Evolutionary conservation across 2,888 invertebrate genomes (phyloP).

Genomic region (Drosophila trichaetosa): DNA sequence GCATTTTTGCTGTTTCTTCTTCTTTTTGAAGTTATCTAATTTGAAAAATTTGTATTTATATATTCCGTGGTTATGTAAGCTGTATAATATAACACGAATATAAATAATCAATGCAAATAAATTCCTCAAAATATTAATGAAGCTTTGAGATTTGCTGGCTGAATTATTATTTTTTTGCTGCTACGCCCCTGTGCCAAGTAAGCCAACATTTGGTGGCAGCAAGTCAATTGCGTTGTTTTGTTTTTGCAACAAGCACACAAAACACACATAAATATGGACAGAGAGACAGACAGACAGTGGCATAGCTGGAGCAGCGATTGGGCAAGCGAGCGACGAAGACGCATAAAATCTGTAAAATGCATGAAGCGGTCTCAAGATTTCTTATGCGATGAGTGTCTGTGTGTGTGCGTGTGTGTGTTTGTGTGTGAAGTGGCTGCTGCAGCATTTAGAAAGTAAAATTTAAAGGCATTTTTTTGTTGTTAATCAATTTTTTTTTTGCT

Average conservation of each 20-base stretch:
- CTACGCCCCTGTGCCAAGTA: constrained; percentile 40
- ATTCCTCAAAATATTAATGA: neutral
- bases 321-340: constrained; percentile 60
- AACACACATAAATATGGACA: constrained; percentile 16
- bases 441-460: constrained; percentile 76
- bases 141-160: neutral
- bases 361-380: constrained; percentile 65
- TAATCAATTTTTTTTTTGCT: constrained; percentile 7
- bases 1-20: neutral
- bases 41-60: neutral
- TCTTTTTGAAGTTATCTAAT: neutral
- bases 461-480: constrained; percentile 25
- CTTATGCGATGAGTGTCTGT: constrained; percentile 29
- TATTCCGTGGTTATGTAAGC: neutral
- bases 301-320: constrained; percentile 58
- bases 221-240: constrained; percentile 53
- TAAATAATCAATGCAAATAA: neutral
- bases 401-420: constrained; percentile 23
- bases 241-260: constrained; percentile 52
- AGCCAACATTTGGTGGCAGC: constrained; percentile 38
- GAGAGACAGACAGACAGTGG: constrained; percentile 14
- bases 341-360: constrained; percentile 60
- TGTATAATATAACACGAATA: neutral
- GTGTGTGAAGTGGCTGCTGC: constrained; percentile 37
- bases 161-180: neutral